These are phyloP conservation scores for Coreius guichenoti DNA, from an alignment of 2,797 vertebrate species.

Conservation along the genomic window DNA sequence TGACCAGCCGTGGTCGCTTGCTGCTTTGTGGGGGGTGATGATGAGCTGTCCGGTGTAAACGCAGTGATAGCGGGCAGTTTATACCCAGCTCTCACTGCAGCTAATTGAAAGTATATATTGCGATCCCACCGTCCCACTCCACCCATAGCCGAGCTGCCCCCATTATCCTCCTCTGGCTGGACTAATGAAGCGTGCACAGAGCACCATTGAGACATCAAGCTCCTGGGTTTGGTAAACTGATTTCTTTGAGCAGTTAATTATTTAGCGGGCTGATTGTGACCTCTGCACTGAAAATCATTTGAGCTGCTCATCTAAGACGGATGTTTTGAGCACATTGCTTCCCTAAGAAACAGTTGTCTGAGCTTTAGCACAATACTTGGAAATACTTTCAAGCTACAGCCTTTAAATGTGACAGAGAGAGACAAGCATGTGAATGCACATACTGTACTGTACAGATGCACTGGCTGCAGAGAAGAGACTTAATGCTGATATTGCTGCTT, in stretches of 20 bases:
- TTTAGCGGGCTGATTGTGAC: constrained; percentile 37
- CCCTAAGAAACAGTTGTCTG: background rate
- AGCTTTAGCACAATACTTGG: constrained; percentile 18
- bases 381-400: background rate
- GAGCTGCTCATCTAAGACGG: constrained; percentile 6
- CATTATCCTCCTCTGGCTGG: constrained; percentile 35
- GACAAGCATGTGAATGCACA: background rate
- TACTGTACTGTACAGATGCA: background rate
- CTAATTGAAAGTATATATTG: constrained; percentile 65
- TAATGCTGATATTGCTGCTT: constrained; percentile 3
- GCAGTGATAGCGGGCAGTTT: background rate
- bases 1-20: constrained; percentile 37
- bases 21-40: background rate
- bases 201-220: constrained; percentile 18
- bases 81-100: background rate
- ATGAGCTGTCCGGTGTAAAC: constrained; percentile 6
- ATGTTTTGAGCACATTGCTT: background rate
- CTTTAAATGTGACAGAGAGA: background rate
- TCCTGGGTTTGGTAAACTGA: constrained; percentile 55
- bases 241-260: constrained; percentile 57
- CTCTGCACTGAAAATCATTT: constrained; percentile 20
- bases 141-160: background rate
- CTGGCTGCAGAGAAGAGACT: background rate
- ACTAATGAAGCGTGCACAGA: constrained; percentile 56
- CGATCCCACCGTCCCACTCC: constrained; percentile 23